Conservation (phyloP, 2,797 vertebrate genomes). For the Eidolon dupreanum region DNA sequence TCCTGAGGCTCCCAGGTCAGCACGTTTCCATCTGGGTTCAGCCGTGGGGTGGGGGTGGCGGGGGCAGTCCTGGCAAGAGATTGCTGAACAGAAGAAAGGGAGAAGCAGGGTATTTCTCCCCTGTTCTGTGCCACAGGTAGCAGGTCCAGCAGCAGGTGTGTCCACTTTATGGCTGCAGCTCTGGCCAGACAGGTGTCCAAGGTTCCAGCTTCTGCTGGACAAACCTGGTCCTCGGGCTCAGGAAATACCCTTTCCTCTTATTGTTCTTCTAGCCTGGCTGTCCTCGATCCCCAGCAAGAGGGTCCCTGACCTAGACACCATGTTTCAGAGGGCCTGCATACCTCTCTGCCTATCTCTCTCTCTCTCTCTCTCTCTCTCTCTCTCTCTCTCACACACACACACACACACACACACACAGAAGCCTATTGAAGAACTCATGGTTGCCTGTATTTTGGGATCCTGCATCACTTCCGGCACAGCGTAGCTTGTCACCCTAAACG, state of each 20-base stretch:
- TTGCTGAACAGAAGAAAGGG: neutral
- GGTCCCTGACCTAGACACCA: neutral
- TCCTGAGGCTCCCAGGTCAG: neutral
- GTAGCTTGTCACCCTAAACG: neutral
- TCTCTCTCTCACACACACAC: neutral
- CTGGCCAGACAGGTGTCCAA: neutral
- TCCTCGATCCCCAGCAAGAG: neutral
- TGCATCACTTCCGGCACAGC: neutral
- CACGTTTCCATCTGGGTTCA: neutral
- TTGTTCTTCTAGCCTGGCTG: neutral
- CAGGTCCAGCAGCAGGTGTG: neutral
- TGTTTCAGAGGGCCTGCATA: neutral
- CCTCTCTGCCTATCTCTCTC: neutral
- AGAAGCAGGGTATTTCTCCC: neutral
- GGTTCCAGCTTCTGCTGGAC: neutral
- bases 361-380: neutral
- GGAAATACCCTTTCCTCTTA: neutral
- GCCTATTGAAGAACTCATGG: neutral
- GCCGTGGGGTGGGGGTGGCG: neutral
- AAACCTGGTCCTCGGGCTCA: neutral
- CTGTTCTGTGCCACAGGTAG: neutral
- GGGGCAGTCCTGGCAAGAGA: neutral
- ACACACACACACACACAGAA: neutral
- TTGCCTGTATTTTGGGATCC: neutral
- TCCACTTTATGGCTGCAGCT: neutral